Evolutionary conservation across 2,797 vertebrate genomes (phyloP).

Genomic region (Podarcis siculus): DNA sequence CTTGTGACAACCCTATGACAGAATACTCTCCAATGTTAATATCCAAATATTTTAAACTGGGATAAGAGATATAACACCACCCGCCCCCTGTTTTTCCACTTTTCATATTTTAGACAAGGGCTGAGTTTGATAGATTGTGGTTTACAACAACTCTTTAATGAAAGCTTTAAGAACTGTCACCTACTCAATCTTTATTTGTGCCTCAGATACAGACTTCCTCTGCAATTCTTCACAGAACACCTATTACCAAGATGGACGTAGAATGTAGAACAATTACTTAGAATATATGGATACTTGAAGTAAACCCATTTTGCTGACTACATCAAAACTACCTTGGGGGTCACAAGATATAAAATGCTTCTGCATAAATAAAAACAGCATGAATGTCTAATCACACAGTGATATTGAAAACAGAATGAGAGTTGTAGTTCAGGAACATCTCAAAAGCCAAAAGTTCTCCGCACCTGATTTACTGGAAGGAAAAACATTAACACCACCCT

Average conservation of each 20-base stretch:
- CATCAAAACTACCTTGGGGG: background rate
- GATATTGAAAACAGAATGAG: no score
- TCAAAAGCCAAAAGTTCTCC: no score
- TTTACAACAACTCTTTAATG: background rate
- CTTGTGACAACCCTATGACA: background rate
- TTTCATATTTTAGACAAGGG: background rate
- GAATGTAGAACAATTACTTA: background rate
- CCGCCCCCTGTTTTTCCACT: background rate
- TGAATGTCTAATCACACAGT: no score
- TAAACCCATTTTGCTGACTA: background rate
- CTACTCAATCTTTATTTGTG: background rate
- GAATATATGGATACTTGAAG: background rate
- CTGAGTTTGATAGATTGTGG: background rate
- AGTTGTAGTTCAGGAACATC: no score
- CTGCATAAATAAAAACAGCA: no score
- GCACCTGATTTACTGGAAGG: no score
- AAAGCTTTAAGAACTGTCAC: background rate
- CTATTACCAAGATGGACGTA: background rate
- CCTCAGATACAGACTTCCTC: background rate
- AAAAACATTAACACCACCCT: no score
- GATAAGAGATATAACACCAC: background rate
- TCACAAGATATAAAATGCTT: no score
- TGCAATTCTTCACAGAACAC: background rate
- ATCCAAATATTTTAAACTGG: background rate
- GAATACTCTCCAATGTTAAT: background rate